phyloP scores from a whole-genome alignment of 2,797 vertebrate genomes.

The Hippocampus kuda region DNA sequence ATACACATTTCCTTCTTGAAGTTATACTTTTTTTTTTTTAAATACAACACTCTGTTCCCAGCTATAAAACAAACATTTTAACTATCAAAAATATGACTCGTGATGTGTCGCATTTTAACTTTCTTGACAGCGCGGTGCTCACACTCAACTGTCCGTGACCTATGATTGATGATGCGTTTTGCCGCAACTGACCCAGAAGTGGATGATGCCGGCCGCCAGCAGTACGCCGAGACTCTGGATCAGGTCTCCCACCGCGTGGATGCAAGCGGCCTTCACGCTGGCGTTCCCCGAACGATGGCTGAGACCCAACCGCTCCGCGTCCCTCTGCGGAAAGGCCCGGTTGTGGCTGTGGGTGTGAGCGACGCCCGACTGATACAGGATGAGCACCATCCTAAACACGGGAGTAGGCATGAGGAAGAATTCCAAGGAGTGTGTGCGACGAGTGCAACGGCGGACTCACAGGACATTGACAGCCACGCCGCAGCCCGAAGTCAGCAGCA shows the following conservation, averaged over 20 bases:
- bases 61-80: background rate
- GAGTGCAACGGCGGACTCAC: constrained; percentile 48
- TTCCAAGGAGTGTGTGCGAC: background rate
- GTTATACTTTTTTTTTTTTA: too few species aligned
- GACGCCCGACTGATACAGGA: constrained; percentile 74
- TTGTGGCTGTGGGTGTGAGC: constrained; percentile 65
- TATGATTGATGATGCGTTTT: background rate
- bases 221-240: constrained; percentile 82
- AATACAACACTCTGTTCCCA: too few species aligned
- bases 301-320: constrained; percentile 37
- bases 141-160: background rate
- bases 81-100: too few species aligned
- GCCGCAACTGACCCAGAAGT: constrained; percentile 71
- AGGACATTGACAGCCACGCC: constrained; percentile 78
- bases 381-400: constrained; percentile 73
- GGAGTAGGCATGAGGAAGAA: background rate
- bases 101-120: background rate
- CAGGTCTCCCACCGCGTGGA: constrained; percentile 84
- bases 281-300: constrained; percentile 54
- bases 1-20: background rate
- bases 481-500: constrained; percentile 83
- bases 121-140: background rate
- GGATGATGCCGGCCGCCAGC: constrained; percentile 74
- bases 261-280: constrained; percentile 81
- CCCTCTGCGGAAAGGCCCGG: constrained; percentile 36